Base-by-base conservation (phyloP, 1,140 invertebrate species). In the Drosophila orosa region DNA sequence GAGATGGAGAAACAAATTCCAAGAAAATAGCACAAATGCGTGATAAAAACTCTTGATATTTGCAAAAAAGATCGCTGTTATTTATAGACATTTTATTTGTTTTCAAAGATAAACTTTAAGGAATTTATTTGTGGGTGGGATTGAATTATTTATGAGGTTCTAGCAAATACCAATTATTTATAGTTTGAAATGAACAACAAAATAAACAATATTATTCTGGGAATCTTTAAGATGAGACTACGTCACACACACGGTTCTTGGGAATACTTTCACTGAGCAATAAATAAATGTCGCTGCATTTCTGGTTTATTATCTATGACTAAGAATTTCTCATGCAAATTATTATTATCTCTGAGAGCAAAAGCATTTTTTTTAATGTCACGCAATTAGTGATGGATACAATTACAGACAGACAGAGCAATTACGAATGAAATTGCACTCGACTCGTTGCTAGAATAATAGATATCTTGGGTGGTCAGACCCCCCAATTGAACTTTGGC, bases 371-470 rank as follows among this genome's bases (percentile, higher is more conserved):
- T 17, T 31, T 19, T 33, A 31, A 71, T 33, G 35, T 19, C 17
- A 45, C n/a, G 42, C 48, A 67, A 69, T 66, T 69, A 39, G 39
- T 31, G 19, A 29, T 45, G 39, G 40, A 25, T 5, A 25, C 66
- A 57, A 45, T 57, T 31, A 69, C 1, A 45, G 24, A 24, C 10
- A 33, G 45, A 33, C 17, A 27, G 27, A 71, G 55, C 33, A 54
- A 47, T 57, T 68, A 56, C 48, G n/a, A 56, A 56, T 68, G 39
- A 44, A 69, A 68, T 52, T 69, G 67, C 67, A 69, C 24, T n/a
- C 47, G 33, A 22, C 29, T 69, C 9, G 10, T 13, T 3, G 22
- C 39, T 29, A 39, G 24, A 66, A 66, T 67, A 42, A 68, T 67
- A 68, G 31, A 66, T 48, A 45, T 27, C 8, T 22, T 17, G 3